Base-by-base conservation (phyloP, 1,140 invertebrate genomes). In the Anoplophora glabripennis region DNA sequence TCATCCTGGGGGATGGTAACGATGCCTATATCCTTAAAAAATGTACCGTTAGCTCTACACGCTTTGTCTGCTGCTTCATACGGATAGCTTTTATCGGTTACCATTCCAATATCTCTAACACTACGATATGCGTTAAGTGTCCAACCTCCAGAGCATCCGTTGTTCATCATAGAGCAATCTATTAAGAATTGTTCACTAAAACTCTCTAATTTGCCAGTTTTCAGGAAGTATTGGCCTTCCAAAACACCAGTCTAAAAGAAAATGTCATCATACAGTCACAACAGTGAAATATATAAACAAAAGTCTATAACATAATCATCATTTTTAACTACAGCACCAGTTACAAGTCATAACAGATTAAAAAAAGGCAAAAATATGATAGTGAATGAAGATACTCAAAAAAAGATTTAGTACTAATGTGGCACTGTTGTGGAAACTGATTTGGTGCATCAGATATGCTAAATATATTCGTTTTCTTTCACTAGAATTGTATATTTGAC, bases 51-150 rank as follows among this genome's bases (percentile, higher is more conserved):
- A 34, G 40, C 14, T 17, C 33, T 34, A 45, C 67, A 69, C 7
- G 11, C 3, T n/a, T 41, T 42, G 15, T 60, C 56, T 11, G 15
- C 21, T 0, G 4, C 64, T 56, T 55, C 42, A 42, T 69, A 69
- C 7, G 64, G 62, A 52, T 69, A 66, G n/a, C 21, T 15, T n/a
- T 61, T 37, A 47, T 67, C 62, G 7, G 41, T 48, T 21, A 51
- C 55, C 2, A 69, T 61, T 37, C 65, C 67, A 38, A 67, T 48
- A 11, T 60, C 48, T 88, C 75, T 92, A 88, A 68, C 52, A 46
- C 62, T 67, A 38, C 62, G 44, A 36, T 65, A 59, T 12, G 60
- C 65, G n/a, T 42, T 52, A 14, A 61, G 52, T n/a, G 60, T 54
- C 3, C 49, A 48, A n/a, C 67, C 67, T 34, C 61, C 63, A 9